Evolutionary conservation across 2,113 vertebrate species (phyloP), one percentile per base, ranked within the genome.

Genomic region (Bostrychus sinensis): DNA sequence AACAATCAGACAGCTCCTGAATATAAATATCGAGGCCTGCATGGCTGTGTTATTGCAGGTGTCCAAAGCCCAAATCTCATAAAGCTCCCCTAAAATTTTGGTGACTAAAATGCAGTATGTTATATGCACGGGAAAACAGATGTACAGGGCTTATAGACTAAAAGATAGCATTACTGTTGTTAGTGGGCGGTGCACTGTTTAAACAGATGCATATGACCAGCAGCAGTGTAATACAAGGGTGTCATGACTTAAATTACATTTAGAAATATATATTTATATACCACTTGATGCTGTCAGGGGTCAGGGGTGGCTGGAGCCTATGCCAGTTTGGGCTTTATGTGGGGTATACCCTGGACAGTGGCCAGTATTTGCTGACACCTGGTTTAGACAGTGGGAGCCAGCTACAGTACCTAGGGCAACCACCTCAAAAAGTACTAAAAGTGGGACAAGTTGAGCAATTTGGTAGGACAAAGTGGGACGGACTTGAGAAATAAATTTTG

Each of bases 31-130:
- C 79, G 48, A 66, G 10, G 20, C 30, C 42, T 23, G 50, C 32
- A 7, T 16, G 53, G 37, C 46, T 62, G 19, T 89, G 86, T 85
- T 86, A 65, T 85, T 88, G 70, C 75, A 88, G 84, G 88, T 87
- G 85, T 58, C 53, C 55, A 26, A 38, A 67, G 65, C 39, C 17
- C 43, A 70, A 59, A 32, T 43, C 37, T n/a, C n/a, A n/a, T n/a
- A n/a, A 36, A 62, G 62, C 50, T 41, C 57, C 72, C 50, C 66
- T 82, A 23, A 82, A 79, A 85, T 82, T 72, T 85, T 26, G 76
- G 79, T 74, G 62, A 23, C 19, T 56, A 45, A 70, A 63, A 57
- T 54, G 38, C 2, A 64, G 46, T 2, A 56, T 48, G n/a, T 32
- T n/a, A 46, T 20, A 39, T 30, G 70, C 53, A 56, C 20, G 72